Evolutionary conservation across 2,888 invertebrate genomes (phyloP).

Genomic region (Xylophagus ater): DNA sequence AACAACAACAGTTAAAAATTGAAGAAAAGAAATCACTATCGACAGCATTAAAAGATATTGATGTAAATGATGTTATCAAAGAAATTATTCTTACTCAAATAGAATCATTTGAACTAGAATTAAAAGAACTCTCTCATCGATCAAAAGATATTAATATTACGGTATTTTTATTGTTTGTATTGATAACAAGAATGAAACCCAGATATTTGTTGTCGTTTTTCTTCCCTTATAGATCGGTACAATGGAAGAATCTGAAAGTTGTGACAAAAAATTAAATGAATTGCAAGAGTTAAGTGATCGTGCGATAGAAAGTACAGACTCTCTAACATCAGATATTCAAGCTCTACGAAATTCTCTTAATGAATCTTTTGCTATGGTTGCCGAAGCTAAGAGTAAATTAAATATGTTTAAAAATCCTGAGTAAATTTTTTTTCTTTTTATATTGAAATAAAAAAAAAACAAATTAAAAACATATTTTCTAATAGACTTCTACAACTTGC

Average conservation of each 20-base stretch:
- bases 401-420: constrained; percentile 32
- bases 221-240: constrained; percentile 38
- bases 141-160: constrained; percentile 42
- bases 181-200: too few relatives aligned
- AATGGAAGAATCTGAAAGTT: constrained; percentile 44
- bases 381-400: constrained; percentile 34
- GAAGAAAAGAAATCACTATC: constrained; percentile 12
- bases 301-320: constrained; percentile 48
- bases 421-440: constrained; percentile 22
- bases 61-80: constrained; percentile 37
- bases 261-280: constrained; percentile 42
- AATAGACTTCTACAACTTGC: constrained; percentile 28
- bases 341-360: constrained; percentile 40
- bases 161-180: constrained; percentile 15
- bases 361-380: constrained; percentile 38
- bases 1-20: constrained; percentile 14
- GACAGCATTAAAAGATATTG: not conserved
- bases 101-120: constrained; percentile 51
- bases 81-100: constrained; percentile 55
- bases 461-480: not conserved
- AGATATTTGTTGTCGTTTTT: too few relatives aligned
- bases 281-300: constrained; percentile 51
- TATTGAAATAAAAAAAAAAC: not conserved
- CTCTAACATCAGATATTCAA: constrained; percentile 50
- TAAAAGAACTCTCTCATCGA: constrained; percentile 48